These are phyloP conservation scores for Epirrita christyi DNA, from an alignment of 2,888 invertebrate genomes.

Conservation along the genomic window DNA sequence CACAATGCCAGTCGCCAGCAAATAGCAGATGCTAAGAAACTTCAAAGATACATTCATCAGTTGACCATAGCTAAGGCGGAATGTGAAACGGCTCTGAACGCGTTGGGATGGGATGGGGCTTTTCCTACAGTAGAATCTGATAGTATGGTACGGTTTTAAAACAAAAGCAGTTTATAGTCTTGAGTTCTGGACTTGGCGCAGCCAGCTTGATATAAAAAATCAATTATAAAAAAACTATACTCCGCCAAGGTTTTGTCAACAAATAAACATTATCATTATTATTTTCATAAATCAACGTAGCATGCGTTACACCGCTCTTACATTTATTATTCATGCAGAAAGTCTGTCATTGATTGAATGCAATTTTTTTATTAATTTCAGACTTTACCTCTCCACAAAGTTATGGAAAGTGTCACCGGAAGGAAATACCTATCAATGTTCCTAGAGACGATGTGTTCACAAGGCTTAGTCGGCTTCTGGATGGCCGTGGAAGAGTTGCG, in stretches of 20 bases:
- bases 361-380: constrained; percentile 52
- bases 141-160: constrained; percentile 57
- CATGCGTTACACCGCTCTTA: too few species aligned
- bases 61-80: constrained; percentile 91
- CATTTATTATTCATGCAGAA: too few species aligned
- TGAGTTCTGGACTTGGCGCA: constrained; percentile 1
- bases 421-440: constrained; percentile 92
- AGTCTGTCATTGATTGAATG: too few species aligned
- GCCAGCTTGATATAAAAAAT: constrained; percentile 8
- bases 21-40: constrained; percentile 90
- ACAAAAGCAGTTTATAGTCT: not conserved
- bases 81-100: constrained; percentile 90
- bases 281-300: too few species aligned
- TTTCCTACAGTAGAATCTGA: constrained; percentile 83
- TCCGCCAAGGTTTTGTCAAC: too few species aligned
- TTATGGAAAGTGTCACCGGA: constrained; percentile 91
- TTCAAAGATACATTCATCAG: constrained; percentile 93
- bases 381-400: constrained; percentile 89
- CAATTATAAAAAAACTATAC: not conserved
- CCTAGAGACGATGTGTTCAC: constrained; percentile 92
- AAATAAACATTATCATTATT: too few species aligned
- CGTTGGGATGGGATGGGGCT: constrained; percentile 91
- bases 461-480: constrained; percentile 94
- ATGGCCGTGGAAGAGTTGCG: constrained; percentile 93
- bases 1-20: constrained; percentile 90